Conservation (phyloP, 2,888 invertebrate species). For the Ophion ventricosus region DNA sequence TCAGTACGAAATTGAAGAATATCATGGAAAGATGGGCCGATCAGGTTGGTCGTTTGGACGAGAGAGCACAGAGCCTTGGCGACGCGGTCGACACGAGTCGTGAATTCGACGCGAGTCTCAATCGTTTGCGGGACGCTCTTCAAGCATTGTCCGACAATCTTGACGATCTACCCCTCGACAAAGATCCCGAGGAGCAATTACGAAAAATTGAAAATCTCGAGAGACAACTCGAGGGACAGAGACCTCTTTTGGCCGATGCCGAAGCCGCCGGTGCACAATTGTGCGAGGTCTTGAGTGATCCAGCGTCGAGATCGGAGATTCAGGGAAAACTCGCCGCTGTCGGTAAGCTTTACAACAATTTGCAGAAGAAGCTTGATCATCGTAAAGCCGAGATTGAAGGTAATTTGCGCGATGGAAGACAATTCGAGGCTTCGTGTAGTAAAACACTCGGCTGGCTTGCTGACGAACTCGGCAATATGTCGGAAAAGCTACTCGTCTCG, state of each 20-base stretch:
- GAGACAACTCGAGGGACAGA: slow-evolving; percentile 93
- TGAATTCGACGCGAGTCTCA: slow-evolving; percentile 95
- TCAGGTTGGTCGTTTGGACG: slow-evolving; percentile 90
- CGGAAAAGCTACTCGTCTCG: slow-evolving; percentile 92
- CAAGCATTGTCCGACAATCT: slow-evolving; percentile 94
- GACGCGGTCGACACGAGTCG: slow-evolving; percentile 96
- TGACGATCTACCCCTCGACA: slow-evolving; percentile 91
- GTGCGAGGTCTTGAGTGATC: slow-evolving; percentile 94
- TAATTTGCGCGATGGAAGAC: slow-evolving; percentile 93
- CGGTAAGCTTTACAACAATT: slow-evolving; percentile 93
- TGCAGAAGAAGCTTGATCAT: slow-evolving; percentile 95
- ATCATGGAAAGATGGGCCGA: slow-evolving; percentile 93
- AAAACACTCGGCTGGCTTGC: slow-evolving; percentile 96
- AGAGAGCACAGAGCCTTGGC: slow-evolving; percentile 94
- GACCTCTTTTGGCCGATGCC: slow-evolving; percentile 93
- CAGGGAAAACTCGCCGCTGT: slow-evolving; percentile 93
- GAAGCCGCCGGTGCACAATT: slow-evolving; percentile 96
- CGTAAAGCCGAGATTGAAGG: slow-evolving; percentile 96
- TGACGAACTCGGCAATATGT: slow-evolving; percentile 90
- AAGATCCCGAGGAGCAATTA: slow-evolving; percentile 94
- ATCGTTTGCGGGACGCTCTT: slow-evolving; percentile 93
- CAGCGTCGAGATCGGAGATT: slow-evolving; percentile 95
- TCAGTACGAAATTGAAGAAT: slow-evolving; percentile 89
- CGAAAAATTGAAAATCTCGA: slow-evolving; percentile 94
- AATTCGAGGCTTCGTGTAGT: slow-evolving; percentile 94